Base-by-base conservation (phyloP, 2,113 vertebrate species). In the Gymnorhina tibicen region DNA sequence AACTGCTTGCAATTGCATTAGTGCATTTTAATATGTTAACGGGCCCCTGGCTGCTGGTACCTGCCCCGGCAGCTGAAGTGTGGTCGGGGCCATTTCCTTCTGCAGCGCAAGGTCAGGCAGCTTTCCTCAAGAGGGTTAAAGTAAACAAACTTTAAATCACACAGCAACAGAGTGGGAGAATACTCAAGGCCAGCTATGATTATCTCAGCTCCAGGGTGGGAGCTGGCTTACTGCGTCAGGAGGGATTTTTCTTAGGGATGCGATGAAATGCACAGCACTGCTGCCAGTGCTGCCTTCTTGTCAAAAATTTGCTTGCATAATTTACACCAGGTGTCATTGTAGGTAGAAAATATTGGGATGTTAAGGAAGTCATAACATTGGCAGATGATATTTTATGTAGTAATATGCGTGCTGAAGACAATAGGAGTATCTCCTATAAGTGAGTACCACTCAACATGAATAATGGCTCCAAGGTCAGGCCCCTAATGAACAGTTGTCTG, bases 401-500 rank as follows among this genome's bases (percentile, higher is more conserved):
- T 70, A 77, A 91, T 85, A 56, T 44, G 75, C 19, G 11, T 67
- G 68, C 78, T 94, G 90, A 92, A 94, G 85, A 96, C 95, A 96
- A 96, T 74, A 90, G 55, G 64, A 85, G 16, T 75, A 75, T 79
- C 52, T 92, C 56, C 80, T n/a, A 4, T 52, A 93, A 91, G 82
- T 80, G 79, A 90, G 59, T 67, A 96, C 30, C 60, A 90, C 87
- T 96, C 93, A 86, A 74, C 68, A 80, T 95, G 85, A 96, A 90
- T 93, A 93, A 93, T 74, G 35, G 72, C 68, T 97, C 64, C 90
- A 95, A 96, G 93, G 93, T 96, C 93, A 96, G 79, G 79, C 72
- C 92, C 87, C 90, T 95, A 94, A 96, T 95, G 94, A 96, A 83
- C 67, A 91, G 87, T 84, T 95, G 75, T 94, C 95, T 89, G 56